Evolutionary conservation across 2,113 vertebrate genomes (phyloP).

Genomic region (Hiodon alosoides): DNA sequence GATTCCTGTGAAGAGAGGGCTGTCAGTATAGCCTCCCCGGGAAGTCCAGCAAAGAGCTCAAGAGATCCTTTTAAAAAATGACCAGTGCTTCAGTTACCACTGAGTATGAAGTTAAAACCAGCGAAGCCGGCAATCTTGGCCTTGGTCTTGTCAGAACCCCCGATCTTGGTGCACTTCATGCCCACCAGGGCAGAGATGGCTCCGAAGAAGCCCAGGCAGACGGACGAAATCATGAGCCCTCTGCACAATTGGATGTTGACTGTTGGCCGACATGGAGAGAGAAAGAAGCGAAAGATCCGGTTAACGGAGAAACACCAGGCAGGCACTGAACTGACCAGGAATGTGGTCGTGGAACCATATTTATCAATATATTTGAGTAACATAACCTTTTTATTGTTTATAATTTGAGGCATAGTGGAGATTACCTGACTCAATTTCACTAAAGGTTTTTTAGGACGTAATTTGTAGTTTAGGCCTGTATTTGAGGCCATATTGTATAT

Average conservation of each 20-base stretch:
- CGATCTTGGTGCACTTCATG: constrained; percentile 95
- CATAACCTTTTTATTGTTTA: too few species aligned
- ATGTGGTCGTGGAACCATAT: too few species aligned
- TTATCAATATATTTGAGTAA: too few species aligned
- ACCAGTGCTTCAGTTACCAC: constrained; percentile 65
- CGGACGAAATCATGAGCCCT: constrained; percentile 85
- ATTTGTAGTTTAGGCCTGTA: too few species aligned
- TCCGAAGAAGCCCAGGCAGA: constrained; percentile 88
- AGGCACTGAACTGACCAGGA: too few species aligned
- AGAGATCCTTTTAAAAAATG: constrained; percentile 10
- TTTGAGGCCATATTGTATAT: too few species aligned
- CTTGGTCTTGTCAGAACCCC: constrained; percentile 83
- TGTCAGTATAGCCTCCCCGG: neutral
- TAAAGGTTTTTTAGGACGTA: too few species aligned
- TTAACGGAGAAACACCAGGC: too few species aligned
- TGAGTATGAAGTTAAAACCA: constrained; percentile 78
- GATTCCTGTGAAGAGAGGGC: constrained; percentile 63
- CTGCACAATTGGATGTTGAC: constrained; percentile 93
- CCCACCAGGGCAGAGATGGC: constrained; percentile 79
- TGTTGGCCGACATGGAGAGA: constrained; percentile 39
- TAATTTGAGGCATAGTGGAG: too few species aligned
- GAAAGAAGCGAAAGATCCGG: neutral
- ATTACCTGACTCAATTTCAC: too few species aligned
- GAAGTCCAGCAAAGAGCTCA: too few species aligned
- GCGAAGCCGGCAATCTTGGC: constrained; percentile 79